These are phyloP conservation scores for Apomyelois bistriatella DNA, from an alignment of 2,888 invertebrate genomes.

Conservation along the genomic window DNA sequence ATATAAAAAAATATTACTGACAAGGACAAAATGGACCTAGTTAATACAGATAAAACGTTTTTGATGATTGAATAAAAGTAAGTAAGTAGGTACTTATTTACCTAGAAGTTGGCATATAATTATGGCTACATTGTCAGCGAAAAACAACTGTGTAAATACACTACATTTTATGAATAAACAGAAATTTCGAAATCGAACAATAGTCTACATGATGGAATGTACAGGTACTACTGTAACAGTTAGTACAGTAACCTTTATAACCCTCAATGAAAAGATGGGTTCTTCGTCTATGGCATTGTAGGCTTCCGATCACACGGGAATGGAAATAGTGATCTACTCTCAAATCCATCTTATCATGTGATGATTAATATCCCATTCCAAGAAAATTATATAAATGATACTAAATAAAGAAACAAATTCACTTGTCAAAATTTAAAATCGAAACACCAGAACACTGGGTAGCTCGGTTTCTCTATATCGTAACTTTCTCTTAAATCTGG, in stretches of 20 bases:
- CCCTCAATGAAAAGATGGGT: too few relatives aligned
- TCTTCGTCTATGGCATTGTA: too few relatives aligned
- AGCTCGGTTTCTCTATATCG: slow-evolving; percentile 39
- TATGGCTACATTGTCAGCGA: slow-evolving; percentile 11
- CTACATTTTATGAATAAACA: background rate
- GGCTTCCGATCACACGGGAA: too few relatives aligned
- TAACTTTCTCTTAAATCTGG: slow-evolving; percentile 60
- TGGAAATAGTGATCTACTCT: too few relatives aligned
- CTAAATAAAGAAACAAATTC: too few relatives aligned
- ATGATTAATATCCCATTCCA: too few relatives aligned
- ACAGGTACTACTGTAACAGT: background rate
- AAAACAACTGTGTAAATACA: slow-evolving; percentile 21
- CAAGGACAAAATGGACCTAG: too few relatives aligned
- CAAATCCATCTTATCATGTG: too few relatives aligned
- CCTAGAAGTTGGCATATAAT: background rate
- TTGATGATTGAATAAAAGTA: background rate
- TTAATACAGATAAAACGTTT: background rate
- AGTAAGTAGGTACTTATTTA: background rate
- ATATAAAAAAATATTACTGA: too few relatives aligned
- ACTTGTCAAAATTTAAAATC: slow-evolving; percentile 11
- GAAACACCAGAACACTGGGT: background rate
- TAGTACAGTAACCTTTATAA: background rate
- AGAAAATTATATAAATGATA: too few relatives aligned
- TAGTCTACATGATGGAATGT: background rate
- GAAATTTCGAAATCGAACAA: background rate